Evolutionary conservation across 1,140 invertebrate genomes (phyloP), one percentile per base, ranked within the genome.

Genomic region (Drosophila albomicans): DNA sequence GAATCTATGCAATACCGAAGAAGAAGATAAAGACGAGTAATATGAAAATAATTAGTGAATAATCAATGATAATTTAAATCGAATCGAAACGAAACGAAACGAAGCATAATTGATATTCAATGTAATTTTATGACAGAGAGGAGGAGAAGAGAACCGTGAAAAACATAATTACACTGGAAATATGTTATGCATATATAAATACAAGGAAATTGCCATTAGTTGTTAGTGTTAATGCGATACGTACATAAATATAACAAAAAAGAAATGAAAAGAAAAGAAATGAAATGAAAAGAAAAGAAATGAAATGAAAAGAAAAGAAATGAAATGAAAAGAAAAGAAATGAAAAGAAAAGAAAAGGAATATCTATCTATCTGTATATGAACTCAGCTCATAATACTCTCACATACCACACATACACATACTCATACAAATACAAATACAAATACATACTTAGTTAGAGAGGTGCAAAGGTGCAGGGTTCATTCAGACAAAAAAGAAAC

Each of bases 161-260:
- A 52, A 51, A 10, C 13, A 32, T 35, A 32, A 32, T 32, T 32
- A 32, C 30, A 32, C 8, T 59, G 51, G 65, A 79, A 80, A 25
- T 25, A 25, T 68, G 46, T 28, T 70, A 68, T 48, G 75, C 71
- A 79, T 79, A 25, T 25, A 25, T 25, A 25, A 81, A 69, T 82
- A 82, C 68, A 77, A 87, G 77, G 77, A 87, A 78, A 89, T 86
- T 88, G 84, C 84, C 84, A 88, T 88, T 88, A 88, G 80, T 89
- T 87, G 77, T 84, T 88, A 88, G 78, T 81, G 75, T 78, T 85
- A 75, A 86, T 78, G 80, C 81, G 67, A 80, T 87, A 77, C 65
- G 54, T 74, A 77, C 62, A 51, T 77, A 52, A 25, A 25, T 25
- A 25, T 25, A 25, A 0, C 20, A 25, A 25, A 25, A 25, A 4